Evolutionary conservation across 2,888 invertebrate genomes (phyloP).

Genomic region (Nephrotoma guestfalica): DNA sequence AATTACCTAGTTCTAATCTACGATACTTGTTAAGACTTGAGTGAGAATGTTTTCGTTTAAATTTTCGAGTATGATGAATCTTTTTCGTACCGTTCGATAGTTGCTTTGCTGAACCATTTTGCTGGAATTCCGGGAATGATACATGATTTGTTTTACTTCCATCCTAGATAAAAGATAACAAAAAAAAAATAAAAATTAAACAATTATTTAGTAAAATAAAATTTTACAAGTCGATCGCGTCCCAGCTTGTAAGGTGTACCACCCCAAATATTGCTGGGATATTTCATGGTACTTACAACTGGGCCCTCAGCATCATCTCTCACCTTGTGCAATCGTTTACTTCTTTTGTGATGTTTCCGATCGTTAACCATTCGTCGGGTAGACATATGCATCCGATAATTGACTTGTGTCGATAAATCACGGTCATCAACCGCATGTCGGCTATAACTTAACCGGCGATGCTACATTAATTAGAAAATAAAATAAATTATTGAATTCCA

Average conservation of each 20-base stretch:
- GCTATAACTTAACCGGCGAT: slow-evolving; percentile 79
- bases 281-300: no score
- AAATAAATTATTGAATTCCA: not conserved
- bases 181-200: slow-evolving; percentile 6
- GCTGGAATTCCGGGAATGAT: slow-evolving; percentile 79
- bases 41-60: slow-evolving; percentile 34
- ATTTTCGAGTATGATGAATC: slow-evolving; percentile 50
- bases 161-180: slow-evolving; percentile 37
- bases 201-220: not conserved
- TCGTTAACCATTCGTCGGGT: slow-evolving; percentile 76
- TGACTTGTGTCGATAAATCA: slow-evolving; percentile 72
- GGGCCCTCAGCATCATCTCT: slow-evolving; percentile 11
- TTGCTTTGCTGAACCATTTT: slow-evolving; percentile 76
- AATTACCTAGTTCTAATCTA: slow-evolving; percentile 37
- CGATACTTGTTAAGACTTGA: slow-evolving; percentile 34
- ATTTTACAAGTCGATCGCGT: not conserved
- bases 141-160: slow-evolving; percentile 74
- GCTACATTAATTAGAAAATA: slow-evolving; percentile 38
- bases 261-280: no score
- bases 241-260: not conserved
- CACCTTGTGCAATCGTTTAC: slow-evolving; percentile 72
- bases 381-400: slow-evolving; percentile 83
- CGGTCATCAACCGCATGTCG: slow-evolving; percentile 81
- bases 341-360: slow-evolving; percentile 71
- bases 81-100: slow-evolving; percentile 74